These are phyloP conservation scores for Passer montanus DNA, from an alignment of 2,113 vertebrate species.

Conservation along the genomic window DNA sequence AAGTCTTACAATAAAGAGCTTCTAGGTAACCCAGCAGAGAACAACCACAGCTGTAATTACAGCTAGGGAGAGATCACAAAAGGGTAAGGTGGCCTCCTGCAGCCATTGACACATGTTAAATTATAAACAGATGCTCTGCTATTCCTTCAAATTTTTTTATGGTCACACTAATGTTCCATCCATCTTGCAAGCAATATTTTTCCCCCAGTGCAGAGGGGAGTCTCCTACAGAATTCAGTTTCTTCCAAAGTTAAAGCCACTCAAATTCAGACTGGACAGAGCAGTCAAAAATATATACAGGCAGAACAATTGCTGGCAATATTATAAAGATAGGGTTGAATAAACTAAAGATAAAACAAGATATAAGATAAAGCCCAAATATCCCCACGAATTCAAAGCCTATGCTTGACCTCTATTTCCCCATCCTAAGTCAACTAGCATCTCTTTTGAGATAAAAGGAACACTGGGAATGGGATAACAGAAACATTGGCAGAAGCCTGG, in stretches of 20 bases:
- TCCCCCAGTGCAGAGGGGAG: neutral
- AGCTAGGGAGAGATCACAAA: neutral
- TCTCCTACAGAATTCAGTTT: neutral
- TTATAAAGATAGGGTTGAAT: neutral
- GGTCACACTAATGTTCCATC: neutral
- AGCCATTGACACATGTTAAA: neutral
- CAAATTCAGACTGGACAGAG: neutral
- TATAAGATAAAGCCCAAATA: neutral
- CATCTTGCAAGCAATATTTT: neutral
- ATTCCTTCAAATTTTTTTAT: neutral
- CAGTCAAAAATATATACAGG: neutral
- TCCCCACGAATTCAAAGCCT: neutral
- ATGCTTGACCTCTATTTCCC: neutral
- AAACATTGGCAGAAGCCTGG: neutral
- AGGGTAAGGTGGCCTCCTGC: neutral
- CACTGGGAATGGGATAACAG: neutral
- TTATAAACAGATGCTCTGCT: neutral
- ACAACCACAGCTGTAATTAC: neutral
- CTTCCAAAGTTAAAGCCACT: neutral
- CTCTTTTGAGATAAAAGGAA: neutral
- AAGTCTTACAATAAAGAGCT: neutral
- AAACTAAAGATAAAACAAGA: neutral
- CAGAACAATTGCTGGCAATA: neutral
- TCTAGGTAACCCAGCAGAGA: neutral
- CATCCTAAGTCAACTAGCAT: neutral